Evolutionary conservation across 2,113 vertebrate genomes (phyloP), one percentile per base, ranked within the genome.

Genomic region (Lucifuga dentata): DNA sequence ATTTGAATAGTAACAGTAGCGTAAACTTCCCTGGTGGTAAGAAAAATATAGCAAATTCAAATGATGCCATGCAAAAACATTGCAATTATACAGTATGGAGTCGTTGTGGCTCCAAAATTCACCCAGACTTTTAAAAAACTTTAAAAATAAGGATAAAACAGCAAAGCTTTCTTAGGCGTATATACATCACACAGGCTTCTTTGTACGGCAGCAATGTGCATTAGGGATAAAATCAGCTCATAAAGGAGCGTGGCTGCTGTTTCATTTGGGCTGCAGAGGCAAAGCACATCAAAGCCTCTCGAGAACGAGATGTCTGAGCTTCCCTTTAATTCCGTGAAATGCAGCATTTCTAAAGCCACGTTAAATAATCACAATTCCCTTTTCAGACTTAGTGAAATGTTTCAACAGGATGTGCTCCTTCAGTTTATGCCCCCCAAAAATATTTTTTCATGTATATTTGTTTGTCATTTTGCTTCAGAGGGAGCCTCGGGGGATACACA

Each of bases 331-430:
- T 80, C 33, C 0, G 11, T 45, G 16, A 78, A 55, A 20, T 67
- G n/a, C 50, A 72, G 49, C 71, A 63, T 58, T 44, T 72, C 13
- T 45, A 48, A 57, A 74, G 40, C 41, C 40, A 20, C 69, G 58
- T 62, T 80, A 68, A 39, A 55, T 78, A 50, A 80, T 52, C 36
- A 0, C 23, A 1, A 74, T 58, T 78, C 41, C 23, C 50, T 12
- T 50, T 50, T 58, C 33, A 55, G 36, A 61, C 43, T 58, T 57
- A 40, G 52, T 21, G 51, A 80, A 84, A 81, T 70, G 75, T 82
- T 80, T 52, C 77, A 68, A 53, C 21, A 67, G 48, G 44, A 68
- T 46, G 40, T 46, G 32, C 69, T 50, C 11, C 13, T 19, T 8
- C 0, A 68, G 46, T 75, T 63, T 15, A 74, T 43, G 32, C 49